Conservation (phyloP, 2,113 vertebrate species). For the Menura novaehollandiae region DNA sequence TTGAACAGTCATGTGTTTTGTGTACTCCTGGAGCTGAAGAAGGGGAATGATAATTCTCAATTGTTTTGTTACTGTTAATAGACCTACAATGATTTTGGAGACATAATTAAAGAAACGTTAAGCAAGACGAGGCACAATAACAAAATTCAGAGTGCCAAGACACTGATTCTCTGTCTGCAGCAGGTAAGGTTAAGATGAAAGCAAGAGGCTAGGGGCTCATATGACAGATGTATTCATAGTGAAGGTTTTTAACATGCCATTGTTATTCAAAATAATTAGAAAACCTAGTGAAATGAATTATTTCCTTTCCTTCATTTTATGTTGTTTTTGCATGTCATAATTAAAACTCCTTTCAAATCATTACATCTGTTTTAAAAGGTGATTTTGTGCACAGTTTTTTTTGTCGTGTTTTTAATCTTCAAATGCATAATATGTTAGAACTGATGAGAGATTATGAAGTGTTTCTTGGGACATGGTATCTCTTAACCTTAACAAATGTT, state of each 20-base stretch:
- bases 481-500: not conserved
- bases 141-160: slow-evolving; percentile 82
- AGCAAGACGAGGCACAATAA: slow-evolving; percentile 80
- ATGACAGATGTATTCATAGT: not conserved
- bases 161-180: slow-evolving; percentile 83
- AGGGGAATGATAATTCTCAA: not conserved
- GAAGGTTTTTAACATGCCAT: not conserved
- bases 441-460: not conserved
- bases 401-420: not conserved
- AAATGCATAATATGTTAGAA: not conserved
- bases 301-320: not conserved
- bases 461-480: not conserved
- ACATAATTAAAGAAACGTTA: slow-evolving; percentile 89
- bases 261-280: not conserved
- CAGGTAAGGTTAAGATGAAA: slow-evolving; percentile 77
- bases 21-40: not conserved
- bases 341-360: not conserved
- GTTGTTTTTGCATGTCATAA: not conserved
- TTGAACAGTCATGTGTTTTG: not conserved
- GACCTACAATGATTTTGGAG: slow-evolving; percentile 85
- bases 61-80: slow-evolving; percentile 50
- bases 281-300: not conserved
- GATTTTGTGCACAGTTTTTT: not conserved
- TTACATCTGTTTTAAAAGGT: not conserved
- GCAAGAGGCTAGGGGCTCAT: not conserved